phyloP scores from a whole-genome alignment of 2,113 vertebrate genomes.

The Xiphias gladius region DNA sequence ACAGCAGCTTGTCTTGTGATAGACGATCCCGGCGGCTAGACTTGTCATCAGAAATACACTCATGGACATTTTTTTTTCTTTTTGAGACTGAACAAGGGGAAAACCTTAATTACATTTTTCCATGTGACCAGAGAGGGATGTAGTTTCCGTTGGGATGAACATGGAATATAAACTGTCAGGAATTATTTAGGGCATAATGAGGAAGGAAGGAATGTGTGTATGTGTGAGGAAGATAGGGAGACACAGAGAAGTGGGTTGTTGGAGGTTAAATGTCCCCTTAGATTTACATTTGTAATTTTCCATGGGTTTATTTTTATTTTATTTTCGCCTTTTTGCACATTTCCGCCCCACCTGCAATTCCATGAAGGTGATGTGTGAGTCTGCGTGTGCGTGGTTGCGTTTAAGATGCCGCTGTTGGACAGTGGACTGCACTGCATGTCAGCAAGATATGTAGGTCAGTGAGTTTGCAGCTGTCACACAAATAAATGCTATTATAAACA shows the following conservation, averaged over 20 bases:
- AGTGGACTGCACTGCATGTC: conserved; percentile 3
- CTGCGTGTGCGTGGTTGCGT: not conserved
- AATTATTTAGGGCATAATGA: conserved; percentile 57
- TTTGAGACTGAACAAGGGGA: not conserved
- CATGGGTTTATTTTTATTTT: not conserved
- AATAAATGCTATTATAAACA: conserved; percentile 5
- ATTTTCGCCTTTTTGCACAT: not conserved
- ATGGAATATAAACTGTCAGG: conserved; percentile 40
- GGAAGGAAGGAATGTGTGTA: conserved; percentile 41
- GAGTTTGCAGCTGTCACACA: conserved; percentile 67
- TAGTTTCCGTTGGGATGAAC: conserved; percentile 35
- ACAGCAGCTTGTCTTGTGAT: no score
- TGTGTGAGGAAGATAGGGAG: not conserved
- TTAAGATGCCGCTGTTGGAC: not conserved
- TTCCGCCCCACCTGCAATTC: not conserved
- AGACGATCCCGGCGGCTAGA: no score
- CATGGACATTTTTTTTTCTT: not conserved
- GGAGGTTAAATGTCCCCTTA: conserved; percentile 3
- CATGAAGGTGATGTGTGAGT: not conserved
- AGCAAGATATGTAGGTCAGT: conserved; percentile 71
- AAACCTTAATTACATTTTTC: conserved; percentile 26
- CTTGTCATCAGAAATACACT: not conserved
- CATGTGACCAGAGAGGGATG: conserved; percentile 11
- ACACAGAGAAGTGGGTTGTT: not conserved
- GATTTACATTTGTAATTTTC: not conserved